Evolutionary conservation across 2,888 invertebrate genomes (phyloP), one percentile per base, ranked within the genome.

Genomic region (Muschampia staudingeri): DNA sequence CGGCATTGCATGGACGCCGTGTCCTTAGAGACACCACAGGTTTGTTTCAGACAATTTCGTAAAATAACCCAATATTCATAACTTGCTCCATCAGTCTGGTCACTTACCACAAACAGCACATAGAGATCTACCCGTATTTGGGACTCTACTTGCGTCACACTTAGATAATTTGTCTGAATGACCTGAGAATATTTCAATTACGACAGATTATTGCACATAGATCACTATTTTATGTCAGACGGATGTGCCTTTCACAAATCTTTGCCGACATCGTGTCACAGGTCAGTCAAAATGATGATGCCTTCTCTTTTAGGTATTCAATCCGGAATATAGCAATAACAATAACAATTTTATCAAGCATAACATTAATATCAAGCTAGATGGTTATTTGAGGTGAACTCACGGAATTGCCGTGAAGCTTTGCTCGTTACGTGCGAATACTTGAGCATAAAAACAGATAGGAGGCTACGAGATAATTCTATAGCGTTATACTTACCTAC

Each of bases 1-100:
- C 97, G 99, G 87, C 99, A 99, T 92, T 99, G 99, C 94, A 99
- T 99, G 99, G 99, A 99, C 95, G 98, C 99, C 88, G 99, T 99
- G 34, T 98, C 99, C 12, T 94, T 99, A 84, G 99, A 99, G 95
- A 99, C 99, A 11, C 99, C 99, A 16, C 99, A 99, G 95, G 97
- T 97, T 80, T 12, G 70, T 37, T 19, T 19, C 19, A 56, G 4
- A 56, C 6, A 16, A 48, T 48, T 16, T 48, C 16, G 16, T 48
- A 16, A 48, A 48, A 48, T 48, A 48, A 16, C 3, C 48, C 48
- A 44, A 44, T 11, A 56, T 12, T 52, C 11, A 4, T 11, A 52
- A 16, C 48, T 52, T n/a, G n/a, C n/a, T n/a, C n/a, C n/a, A 16
- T n/a, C 56, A n/a, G 4, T n/a, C n/a, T n/a, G 2, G 44, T 44